phyloP scores from a whole-genome alignment of 2,888 invertebrate species.

The Steromphala cineraria region DNA sequence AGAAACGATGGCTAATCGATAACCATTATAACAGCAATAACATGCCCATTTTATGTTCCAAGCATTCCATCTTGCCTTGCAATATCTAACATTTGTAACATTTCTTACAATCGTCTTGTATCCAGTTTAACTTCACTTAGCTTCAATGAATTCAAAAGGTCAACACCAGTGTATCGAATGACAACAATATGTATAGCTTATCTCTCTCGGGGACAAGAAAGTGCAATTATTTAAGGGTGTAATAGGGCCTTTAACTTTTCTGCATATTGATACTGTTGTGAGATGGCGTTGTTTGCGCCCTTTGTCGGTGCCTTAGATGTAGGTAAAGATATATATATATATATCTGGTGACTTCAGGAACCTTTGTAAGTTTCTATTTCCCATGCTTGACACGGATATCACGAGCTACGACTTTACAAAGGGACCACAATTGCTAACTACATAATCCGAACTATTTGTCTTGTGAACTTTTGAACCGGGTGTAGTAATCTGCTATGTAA shows the following conservation, averaged over 20 bases:
- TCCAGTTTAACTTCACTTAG: no score
- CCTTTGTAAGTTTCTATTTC: not conserved
- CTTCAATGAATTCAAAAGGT: no score
- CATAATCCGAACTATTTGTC: conserved; percentile 10
- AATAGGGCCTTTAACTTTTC: not conserved
- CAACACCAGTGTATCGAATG: no score
- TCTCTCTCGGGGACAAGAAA: no score
- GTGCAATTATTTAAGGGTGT: not conserved
- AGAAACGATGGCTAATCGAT: no score
- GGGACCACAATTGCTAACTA: not conserved
- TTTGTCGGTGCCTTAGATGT: not conserved
- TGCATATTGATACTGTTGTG: not conserved
- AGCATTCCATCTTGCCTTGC: no score
- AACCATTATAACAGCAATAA: no score
- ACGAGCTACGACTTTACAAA: not conserved
- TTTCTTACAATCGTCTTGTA: no score
- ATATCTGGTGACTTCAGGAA: not conserved
- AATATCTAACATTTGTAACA: no score
- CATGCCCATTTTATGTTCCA: no score
- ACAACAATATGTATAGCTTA: no score
- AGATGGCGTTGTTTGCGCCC: not conserved
- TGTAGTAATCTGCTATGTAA: conserved; percentile 17
- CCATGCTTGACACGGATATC: not conserved
- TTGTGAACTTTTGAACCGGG: conserved; percentile 19
- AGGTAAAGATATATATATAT: not conserved